Percentiles rank a stretch among this genome's conserved stretches.
These are phyloP conservation scores for Theristicus caerulescens DNA, from an alignment of 2,113 vertebrate genomes.

Conservation along the genomic window DNA sequence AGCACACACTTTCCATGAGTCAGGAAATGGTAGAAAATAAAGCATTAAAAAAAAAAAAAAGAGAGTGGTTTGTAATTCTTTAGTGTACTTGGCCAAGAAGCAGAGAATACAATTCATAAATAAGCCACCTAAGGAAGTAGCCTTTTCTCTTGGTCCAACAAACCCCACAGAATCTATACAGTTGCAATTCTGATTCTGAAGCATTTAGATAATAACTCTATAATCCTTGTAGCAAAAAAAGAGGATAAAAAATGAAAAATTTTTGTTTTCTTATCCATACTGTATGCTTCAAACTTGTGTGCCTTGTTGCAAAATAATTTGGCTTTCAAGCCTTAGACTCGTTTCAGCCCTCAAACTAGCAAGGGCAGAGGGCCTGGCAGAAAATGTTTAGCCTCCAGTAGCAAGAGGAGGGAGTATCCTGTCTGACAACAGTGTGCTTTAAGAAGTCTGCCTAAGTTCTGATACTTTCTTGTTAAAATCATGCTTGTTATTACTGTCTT, in stretches of 20 bases:
- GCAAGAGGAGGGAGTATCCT: not conserved
- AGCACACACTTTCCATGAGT: not conserved
- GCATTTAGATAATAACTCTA: not conserved
- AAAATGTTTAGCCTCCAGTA: not conserved
- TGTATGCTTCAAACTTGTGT: not conserved
- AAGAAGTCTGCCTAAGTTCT: not conserved
- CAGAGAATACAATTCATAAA: not conserved
- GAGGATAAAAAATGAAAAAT: not conserved
- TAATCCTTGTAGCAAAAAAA: not conserved
- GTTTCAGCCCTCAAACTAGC: not conserved
- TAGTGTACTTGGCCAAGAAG: not conserved
- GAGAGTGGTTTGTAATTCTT: not conserved
- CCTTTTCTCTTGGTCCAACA: not conserved
- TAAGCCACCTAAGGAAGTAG: not conserved
- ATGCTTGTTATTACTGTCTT: not conserved
- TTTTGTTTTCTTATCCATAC: not conserved
- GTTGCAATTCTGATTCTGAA: not conserved
- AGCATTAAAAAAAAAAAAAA: not conserved
- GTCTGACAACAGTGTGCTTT: not conserved
- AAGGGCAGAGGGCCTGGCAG: not conserved
- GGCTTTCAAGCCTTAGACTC: not conserved
- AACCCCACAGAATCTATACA: not conserved
- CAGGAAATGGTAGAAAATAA: slow-evolving; percentile 2
- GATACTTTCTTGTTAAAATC: not conserved
- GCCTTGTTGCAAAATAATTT: not conserved